Evolutionary conservation across 2,797 vertebrate genomes (phyloP).

Genomic region (Podarcis lilfordi): DNA sequence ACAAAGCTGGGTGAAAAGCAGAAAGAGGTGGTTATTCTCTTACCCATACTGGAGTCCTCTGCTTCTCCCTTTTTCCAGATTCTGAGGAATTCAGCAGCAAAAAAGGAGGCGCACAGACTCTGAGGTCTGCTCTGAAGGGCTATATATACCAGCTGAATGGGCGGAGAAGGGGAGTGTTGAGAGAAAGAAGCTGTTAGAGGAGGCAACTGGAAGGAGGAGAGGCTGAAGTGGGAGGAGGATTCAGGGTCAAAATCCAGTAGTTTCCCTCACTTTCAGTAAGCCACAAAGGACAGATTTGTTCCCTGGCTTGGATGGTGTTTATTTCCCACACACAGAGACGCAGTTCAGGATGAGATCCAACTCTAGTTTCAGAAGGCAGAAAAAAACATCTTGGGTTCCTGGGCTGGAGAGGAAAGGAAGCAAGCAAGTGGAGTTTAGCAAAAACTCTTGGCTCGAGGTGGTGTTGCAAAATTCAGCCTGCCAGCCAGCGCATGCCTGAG

Average conservation of each 20-base stretch:
- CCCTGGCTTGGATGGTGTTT: background rate
- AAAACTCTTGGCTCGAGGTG: background rate
- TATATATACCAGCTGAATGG: background rate
- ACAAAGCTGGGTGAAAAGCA: background rate
- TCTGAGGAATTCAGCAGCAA: background rate
- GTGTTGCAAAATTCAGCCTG: background rate
- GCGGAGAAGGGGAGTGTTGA: background rate
- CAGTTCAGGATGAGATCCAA: background rate
- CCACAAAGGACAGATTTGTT: background rate
- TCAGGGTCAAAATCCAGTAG: background rate
- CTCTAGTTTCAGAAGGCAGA: background rate
- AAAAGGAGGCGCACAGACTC: rapidly evolving
- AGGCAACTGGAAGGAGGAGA: background rate
- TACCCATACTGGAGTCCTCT: conserved; percentile 42
- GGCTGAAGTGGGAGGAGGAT: background rate
- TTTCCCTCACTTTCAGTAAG: too few species aligned
- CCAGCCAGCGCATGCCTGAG: background rate
- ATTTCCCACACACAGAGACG: background rate
- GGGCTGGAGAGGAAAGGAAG: too few species aligned
- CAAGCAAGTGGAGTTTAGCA: too few species aligned
- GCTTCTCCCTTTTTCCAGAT: rapidly evolving
- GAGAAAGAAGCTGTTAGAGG: background rate
- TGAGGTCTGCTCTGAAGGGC: background rate
- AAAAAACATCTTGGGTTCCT: background rate
- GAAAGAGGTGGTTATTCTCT: background rate